A percentile compares a stretch with the other conserved stretches of the same genome.
phyloP scores from a whole-genome alignment of 35 echinoderm and acorn worm genomes.

The Heliocidaris erythrogramma region DNA sequence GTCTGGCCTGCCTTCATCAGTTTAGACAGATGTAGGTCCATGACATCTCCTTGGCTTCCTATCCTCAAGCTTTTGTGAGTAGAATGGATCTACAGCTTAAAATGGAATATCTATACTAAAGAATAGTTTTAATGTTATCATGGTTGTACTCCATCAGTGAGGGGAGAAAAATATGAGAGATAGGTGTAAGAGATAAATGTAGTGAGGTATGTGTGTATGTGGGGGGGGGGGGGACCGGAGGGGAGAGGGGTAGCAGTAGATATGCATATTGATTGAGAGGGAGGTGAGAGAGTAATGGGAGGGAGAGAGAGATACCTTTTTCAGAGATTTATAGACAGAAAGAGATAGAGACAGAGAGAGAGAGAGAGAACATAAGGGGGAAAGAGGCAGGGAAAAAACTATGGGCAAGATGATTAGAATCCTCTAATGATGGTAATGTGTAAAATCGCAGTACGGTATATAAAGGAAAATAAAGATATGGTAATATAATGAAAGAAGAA shows the following conservation, averaged over 20 bases:
- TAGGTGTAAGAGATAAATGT: neutral
- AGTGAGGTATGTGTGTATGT: too few relatives aligned
- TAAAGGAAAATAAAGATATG: too few relatives aligned
- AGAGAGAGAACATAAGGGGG: too few relatives aligned
- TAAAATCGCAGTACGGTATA: too few relatives aligned
- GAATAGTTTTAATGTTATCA: neutral
- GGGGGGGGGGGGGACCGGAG: neutral
- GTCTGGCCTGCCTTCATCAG: neutral
- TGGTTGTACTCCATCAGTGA: neutral
- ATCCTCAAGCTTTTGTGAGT: neutral
- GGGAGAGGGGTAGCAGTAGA: neutral
- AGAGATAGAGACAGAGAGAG: too few relatives aligned
- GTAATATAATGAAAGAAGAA: too few relatives aligned
- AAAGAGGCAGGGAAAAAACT: too few relatives aligned
- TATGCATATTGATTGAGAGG: too few relatives aligned
- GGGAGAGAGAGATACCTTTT: neutral
- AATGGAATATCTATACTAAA: too few relatives aligned
- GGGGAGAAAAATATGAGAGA: neutral
- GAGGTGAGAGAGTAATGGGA: too few relatives aligned
- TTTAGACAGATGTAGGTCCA: neutral
- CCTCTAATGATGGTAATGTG: too few relatives aligned
- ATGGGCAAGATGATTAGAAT: too few relatives aligned
- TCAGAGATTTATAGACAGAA: neutral
- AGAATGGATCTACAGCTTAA: neutral
- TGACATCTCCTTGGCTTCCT: neutral